A percentile compares a stretch with the other conserved stretches of the same genome.
phyloP scores from a whole-genome alignment of 2,113 vertebrate genomes.

The Aptenodytes forsteri region DNA sequence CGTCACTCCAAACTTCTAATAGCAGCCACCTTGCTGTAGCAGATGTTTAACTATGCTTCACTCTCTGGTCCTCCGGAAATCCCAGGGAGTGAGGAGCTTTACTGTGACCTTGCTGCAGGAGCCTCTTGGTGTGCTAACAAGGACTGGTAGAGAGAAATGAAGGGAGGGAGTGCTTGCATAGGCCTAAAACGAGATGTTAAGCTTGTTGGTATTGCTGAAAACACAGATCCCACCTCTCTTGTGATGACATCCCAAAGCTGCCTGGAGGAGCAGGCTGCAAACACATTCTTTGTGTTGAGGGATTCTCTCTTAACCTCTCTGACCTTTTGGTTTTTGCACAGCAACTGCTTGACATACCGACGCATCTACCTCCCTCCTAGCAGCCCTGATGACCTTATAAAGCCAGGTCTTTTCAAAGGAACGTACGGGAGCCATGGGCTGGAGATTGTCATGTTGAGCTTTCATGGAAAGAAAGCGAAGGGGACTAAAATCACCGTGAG shows the following conservation, averaged over 20 bases:
- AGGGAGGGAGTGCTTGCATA: too few relatives aligned
- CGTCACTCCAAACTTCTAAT: neutral
- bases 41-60: neutral
- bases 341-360: constrained; percentile 97
- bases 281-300: neutral
- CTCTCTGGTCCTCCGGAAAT: neutral
- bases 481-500: constrained; percentile 97
- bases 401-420: constrained; percentile 95
- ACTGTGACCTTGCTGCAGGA: neutral
- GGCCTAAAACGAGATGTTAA: neutral
- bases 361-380: constrained; percentile 94
- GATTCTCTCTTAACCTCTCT: neutral
- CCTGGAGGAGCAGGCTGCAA: neutral
- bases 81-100: neutral
- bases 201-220: neutral
- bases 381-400: constrained; percentile 84
- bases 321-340: constrained; percentile 47
- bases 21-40: neutral
- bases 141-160: neutral
- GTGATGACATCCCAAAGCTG: neutral
- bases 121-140: neutral
- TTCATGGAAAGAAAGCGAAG: constrained; percentile 84
- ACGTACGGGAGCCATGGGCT: constrained; percentile 96
- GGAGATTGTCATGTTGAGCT: constrained; percentile 98
- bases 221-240: neutral